phyloP scores from a whole-genome alignment of 92 coral and sea anemone species.

The Porites evermanni region DNA sequence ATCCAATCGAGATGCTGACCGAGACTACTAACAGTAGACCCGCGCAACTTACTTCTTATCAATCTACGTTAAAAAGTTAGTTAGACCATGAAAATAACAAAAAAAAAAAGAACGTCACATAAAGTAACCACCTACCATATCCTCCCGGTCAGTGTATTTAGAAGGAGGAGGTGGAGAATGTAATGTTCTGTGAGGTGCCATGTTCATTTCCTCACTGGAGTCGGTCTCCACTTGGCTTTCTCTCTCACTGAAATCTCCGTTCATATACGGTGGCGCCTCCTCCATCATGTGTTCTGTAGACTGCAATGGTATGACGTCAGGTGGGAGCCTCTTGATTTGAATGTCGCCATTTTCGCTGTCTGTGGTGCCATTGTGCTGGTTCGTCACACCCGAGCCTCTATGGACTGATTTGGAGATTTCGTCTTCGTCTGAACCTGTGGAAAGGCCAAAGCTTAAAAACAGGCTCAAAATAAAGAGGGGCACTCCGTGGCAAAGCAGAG shows the following conservation, averaged over 20 bases:
- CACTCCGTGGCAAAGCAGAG: too few relatives aligned
- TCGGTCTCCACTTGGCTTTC: constrained; percentile 84
- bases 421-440: constrained; percentile 46
- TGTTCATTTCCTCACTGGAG: constrained; percentile 95
- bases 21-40: too few relatives aligned
- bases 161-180: constrained; percentile 74
- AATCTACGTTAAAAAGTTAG: too few relatives aligned
- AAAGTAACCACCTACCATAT: constrained; percentile 33
- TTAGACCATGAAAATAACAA: too few relatives aligned
- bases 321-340: constrained; percentile 30
- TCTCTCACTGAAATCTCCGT: constrained; percentile 70
- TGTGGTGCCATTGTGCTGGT: constrained; percentile 5
- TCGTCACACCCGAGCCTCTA: not conserved
- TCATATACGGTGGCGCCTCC: constrained; percentile 63
- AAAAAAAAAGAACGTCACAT: too few relatives aligned
- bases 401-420: not conserved
- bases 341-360: constrained; percentile 38
- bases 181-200: constrained; percentile 74
- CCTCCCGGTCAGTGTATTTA: constrained; percentile 84
- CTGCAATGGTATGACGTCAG: constrained; percentile 40
- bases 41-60: too few relatives aligned
- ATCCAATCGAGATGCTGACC: too few relatives aligned
- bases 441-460: too few relatives aligned
- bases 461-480: too few relatives aligned
- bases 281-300: constrained; percentile 29